These are phyloP conservation scores for Cinara cedri DNA, from an alignment of 2,888 invertebrate genomes.

Conservation along the genomic window DNA sequence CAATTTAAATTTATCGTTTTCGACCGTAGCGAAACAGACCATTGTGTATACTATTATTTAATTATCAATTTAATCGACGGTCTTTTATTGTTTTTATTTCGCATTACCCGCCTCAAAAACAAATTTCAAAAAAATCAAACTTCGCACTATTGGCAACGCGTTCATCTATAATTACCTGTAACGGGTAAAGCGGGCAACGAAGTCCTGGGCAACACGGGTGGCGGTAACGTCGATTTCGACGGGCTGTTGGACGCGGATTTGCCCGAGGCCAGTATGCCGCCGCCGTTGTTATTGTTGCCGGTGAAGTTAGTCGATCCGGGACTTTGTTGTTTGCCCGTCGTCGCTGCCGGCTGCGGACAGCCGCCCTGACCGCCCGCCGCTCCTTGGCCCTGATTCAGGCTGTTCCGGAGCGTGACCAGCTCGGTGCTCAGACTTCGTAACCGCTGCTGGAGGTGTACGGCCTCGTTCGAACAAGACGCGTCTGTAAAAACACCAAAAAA, in stretches of 20 bases:
- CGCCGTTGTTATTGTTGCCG: conserved; percentile 59
- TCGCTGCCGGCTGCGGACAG: conserved; percentile 60
- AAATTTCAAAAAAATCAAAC: too few relatives aligned
- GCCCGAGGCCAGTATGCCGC: conserved; percentile 51
- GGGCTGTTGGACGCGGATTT: conserved; percentile 43
- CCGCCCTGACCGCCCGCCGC: conserved; percentile 61
- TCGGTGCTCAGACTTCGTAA: conserved; percentile 89
- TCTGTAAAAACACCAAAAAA: conserved; percentile 67
- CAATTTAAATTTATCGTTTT: too few relatives aligned
- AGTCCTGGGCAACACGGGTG: conserved; percentile 51
- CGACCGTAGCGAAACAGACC: too few relatives aligned
- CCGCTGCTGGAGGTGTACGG: conserved; percentile 89
- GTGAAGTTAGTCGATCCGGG: conserved; percentile 60
- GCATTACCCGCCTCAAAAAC: too few relatives aligned
- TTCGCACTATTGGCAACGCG: too few relatives aligned
- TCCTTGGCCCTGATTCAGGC: conserved; percentile 75
- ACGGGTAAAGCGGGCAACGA: conserved; percentile 52
- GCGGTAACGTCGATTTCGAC: conserved; percentile 50
- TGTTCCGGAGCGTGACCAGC: conserved; percentile 87
- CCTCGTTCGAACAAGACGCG: conserved; percentile 93
- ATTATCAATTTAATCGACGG: too few relatives aligned
- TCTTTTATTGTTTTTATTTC: too few relatives aligned
- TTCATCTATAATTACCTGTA: conserved; percentile 50
- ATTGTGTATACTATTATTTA: too few relatives aligned
- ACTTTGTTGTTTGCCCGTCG: conserved; percentile 59